Percentiles rank a stretch among this genome's conserved stretches.
Evolutionary conservation across 2,113 vertebrate genomes (phyloP).

Genomic region (Dinomys branickii): DNA sequence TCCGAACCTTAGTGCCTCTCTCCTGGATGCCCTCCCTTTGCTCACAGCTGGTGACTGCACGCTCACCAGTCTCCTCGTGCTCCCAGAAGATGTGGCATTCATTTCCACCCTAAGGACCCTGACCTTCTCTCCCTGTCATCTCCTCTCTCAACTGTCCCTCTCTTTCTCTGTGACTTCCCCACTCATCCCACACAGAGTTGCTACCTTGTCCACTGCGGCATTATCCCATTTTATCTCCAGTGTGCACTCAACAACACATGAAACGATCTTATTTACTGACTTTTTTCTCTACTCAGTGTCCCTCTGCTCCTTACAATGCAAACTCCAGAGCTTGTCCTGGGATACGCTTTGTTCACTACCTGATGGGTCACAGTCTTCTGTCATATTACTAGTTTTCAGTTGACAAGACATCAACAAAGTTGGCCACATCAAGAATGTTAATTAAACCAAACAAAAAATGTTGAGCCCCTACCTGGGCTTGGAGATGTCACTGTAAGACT

Average conservation of each 20-base stretch:
- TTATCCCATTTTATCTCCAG: not conserved
- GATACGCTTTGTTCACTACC: fast-evolving
- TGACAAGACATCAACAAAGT: not conserved
- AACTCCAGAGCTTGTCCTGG: not conserved
- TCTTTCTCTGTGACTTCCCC: not conserved
- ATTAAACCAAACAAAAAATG: not conserved
- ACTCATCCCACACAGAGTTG: not conserved
- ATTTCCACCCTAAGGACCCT: not conserved
- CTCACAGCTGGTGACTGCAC: not conserved
- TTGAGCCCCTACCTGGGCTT: too few species aligned
- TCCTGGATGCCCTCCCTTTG: not conserved
- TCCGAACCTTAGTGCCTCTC: not conserved
- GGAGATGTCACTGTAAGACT: fast-evolving
- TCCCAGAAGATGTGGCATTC: not conserved
- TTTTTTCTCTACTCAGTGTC: not conserved
- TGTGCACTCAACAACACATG: not conserved
- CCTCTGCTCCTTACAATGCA: fast-evolving
- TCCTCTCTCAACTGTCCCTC: not conserved
- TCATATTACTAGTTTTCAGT: not conserved
- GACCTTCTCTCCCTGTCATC: not conserved
- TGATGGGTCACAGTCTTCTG: not conserved
- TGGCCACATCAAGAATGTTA: not conserved
- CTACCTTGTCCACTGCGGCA: fast-evolving
- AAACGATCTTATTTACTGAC: not conserved
- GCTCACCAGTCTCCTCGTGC: not conserved